Evolutionary conservation across 2,888 invertebrate species (phyloP).

Genomic region (Thumatha senex): DNA sequence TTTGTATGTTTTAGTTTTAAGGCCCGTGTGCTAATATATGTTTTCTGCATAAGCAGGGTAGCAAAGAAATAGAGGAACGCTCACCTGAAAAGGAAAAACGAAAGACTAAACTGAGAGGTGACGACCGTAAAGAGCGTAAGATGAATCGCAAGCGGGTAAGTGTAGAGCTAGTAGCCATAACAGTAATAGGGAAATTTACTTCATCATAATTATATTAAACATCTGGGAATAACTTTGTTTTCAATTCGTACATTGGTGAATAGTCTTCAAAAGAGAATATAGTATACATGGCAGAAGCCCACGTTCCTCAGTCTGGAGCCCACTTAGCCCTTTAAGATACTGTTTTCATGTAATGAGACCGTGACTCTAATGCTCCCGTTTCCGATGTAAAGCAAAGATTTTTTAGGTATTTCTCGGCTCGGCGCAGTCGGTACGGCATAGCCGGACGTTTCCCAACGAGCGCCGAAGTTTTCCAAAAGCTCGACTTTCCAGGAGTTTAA

Average conservation of each 20-base stretch:
- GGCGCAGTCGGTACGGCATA: too few species aligned
- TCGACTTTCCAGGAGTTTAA: too few species aligned
- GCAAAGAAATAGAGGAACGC: slow-evolving; percentile 83
- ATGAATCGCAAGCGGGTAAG: slow-evolving; percentile 90
- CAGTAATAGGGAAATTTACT: background rate
- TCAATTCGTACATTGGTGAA: slow-evolving; percentile 1
- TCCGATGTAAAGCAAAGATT: too few species aligned
- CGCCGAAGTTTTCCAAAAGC: too few species aligned
- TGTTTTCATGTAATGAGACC: too few species aligned
- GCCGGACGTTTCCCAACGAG: too few species aligned
- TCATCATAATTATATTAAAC: background rate
- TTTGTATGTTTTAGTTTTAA: background rate
- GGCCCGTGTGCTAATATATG: slow-evolving; percentile 31
- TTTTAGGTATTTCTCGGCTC: too few species aligned
- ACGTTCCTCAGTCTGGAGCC: too few species aligned
- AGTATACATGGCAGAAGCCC: background rate
- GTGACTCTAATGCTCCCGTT: too few species aligned
- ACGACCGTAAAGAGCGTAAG: slow-evolving; percentile 90
- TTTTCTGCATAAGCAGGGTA: slow-evolving; percentile 78
- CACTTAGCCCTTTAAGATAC: too few species aligned
- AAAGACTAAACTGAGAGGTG: slow-evolving; percentile 82
- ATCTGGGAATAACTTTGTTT: background rate
- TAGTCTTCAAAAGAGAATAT: background rate
- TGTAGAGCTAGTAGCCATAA: slow-evolving; percentile 10
- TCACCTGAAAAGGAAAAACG: slow-evolving; percentile 90